Base-by-base conservation (phyloP, 2,113 vertebrate species). In the Amphiprion ocellaris region DNA sequence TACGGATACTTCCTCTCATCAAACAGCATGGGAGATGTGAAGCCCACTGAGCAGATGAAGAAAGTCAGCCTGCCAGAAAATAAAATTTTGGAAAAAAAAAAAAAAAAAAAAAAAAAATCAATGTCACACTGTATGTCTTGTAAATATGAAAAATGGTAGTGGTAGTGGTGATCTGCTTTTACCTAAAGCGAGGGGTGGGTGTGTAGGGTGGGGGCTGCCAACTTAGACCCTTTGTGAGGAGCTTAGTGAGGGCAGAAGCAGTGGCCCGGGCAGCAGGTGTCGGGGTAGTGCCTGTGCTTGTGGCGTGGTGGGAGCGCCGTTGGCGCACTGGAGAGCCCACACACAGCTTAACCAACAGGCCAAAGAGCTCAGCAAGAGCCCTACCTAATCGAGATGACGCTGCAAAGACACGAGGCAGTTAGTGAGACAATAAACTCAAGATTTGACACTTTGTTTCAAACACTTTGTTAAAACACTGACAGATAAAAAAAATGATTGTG, bases 11-110 rank as follows among this genome's bases (percentile, higher is more conserved):
- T 98, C 64, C 97, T 94, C 88, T 98, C 97, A 83, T 98, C 97
- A 88, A 98, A 98, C 76, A 98, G 74, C 97, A 98, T 98, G 56
- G 97, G 97, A 2, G 97, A 98, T 19, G 97, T 98, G 85, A 98
- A 98, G 41, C 97, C 97, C 89, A 98, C 97, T 3, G 97, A 97
- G 91, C 97, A 98, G 90, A 98, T 98, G 91, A 98, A 98, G 92
- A 98, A 98, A 1, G 97, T 98, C 89, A 98, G 83, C 88, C 97
- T 98, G 89, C 77, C 79, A 56, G 28, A 21, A 21, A 21, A 21
- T 21, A 21, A 21, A 21, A 21, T 21, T 21, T 21, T 21, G 1
- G 21, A 21, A 21, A 21, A 21, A 21, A 21, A 21, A 69, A 60
- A 19, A 66, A 82, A 37, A n/a, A n/a, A 50, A 3, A 24, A 69